Evolutionary conservation across 2,888 invertebrate genomes (phyloP), one percentile per base, ranked within the genome.

Genomic region (Drosophila longiperda): DNA sequence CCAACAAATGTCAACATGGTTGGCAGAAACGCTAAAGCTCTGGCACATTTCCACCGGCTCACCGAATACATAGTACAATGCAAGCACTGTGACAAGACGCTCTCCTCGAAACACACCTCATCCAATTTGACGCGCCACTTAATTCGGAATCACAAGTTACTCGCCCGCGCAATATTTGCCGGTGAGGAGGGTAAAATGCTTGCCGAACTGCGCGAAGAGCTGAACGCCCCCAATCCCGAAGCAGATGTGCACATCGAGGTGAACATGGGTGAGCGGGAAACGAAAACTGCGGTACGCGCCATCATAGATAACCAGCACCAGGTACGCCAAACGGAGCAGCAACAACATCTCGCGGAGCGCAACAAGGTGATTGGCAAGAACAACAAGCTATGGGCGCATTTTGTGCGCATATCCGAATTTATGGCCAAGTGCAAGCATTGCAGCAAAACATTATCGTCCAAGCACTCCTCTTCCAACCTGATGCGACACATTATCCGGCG

Each of bases 371-470:
- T 86, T 52, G 85, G 85, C 2, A 86, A 86, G 32, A 86, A 86
- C 60, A 86, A 86, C 12, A 86, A 86, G 23, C 60, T 86, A 23
- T 86, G 85, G 85, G 87, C 84, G 26, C 85, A 86, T 40, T 86
- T 86, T 45, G 70, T 84, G 11, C 85, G 85, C 29, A 89, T 90
- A 23, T 83, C 88, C 0, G 90, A 89, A 54, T 84, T 81, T 49
- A 80, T 83, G 74, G 89, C 90, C 53, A 84, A 78, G 38, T 89
- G 89, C 58, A 90, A 86, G 26, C 86, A 84, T 34, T 90, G 89
- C 33, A 86, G 84, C 58, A 83, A 86, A 67, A 82, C 83, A 6
- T 52, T 89, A 15, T 89, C 90, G 29, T 89, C 83, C 7, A 87
- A 89, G 60, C 84, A 87, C 42, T 83, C 88, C 9, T 86, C 88